These are phyloP conservation scores for Slavum lentiscoides DNA, from an alignment of 2,888 invertebrate genomes.

Conservation along the genomic window DNA sequence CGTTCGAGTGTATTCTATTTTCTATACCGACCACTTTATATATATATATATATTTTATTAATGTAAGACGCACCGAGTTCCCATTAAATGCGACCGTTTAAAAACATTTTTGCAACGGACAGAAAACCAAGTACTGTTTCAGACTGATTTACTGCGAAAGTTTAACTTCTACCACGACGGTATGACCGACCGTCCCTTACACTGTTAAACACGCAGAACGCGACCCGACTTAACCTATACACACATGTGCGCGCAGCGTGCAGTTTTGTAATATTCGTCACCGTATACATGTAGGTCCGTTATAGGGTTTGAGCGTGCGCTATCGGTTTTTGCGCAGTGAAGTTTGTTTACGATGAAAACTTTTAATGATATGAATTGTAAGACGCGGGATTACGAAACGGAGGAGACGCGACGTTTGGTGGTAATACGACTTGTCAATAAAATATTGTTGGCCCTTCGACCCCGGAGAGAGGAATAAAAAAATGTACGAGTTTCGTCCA, in stretches of 20 bases:
- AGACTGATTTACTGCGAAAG: slow-evolving; percentile 30
- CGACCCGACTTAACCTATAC: background rate
- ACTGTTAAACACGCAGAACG: slow-evolving; percentile 1
- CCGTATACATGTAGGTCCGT: background rate
- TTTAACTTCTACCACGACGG: background rate
- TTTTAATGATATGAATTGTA: slow-evolving; percentile 39
- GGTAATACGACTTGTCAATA: slow-evolving; percentile 35
- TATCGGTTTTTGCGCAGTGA: slow-evolving; percentile 26
- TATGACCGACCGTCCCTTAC: background rate
- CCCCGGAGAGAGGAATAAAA: background rate
- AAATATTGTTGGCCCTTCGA: slow-evolving; percentile 14
- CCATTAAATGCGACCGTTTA: too few species aligned
- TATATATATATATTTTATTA: too few species aligned
- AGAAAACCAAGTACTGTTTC: too few species aligned
- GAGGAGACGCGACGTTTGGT: background rate
- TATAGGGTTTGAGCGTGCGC: background rate
- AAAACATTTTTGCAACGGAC: too few species aligned
- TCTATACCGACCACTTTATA: too few species aligned
- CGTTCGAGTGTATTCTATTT: too few species aligned
- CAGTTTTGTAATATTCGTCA: background rate
- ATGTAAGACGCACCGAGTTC: too few species aligned
- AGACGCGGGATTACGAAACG: background rate
- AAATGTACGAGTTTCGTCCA: background rate
- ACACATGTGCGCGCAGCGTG: background rate
- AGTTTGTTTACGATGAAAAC: slow-evolving; percentile 42